These are phyloP conservation scores for Carterocephalus palaemon DNA, from an alignment of 2,888 invertebrate genomes.

Conservation along the genomic window DNA sequence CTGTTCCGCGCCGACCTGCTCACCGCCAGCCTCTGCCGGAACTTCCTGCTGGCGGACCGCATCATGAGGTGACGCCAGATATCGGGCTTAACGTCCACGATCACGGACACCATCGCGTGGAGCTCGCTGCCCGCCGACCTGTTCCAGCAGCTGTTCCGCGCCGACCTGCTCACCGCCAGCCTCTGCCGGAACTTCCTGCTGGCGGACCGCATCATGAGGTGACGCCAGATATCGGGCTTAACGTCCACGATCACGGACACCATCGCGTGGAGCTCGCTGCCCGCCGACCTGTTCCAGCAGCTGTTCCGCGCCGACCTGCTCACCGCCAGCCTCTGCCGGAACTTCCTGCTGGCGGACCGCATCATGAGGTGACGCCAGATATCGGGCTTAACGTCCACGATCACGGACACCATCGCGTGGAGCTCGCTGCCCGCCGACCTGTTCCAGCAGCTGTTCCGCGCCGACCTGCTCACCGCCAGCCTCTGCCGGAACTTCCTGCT, in stretches of 20 bases:
- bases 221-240: no score
- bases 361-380: conserved; percentile 83
- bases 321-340: conserved; percentile 98
- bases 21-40: conserved; percentile 98
- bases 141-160: conserved; percentile 97
- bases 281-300: conserved; percentile 96
- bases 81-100: no score
- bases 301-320: conserved; percentile 97
- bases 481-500: conserved; percentile 97
- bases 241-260: conserved; percentile 99
- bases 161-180: conserved; percentile 98
- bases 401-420: conserved; percentile 99
- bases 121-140: conserved; percentile 95
- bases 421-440: conserved; percentile 95
- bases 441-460: conserved; percentile 97
- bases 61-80: conserved; percentile 83
- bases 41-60: conserved; percentile 97
- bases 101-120: conserved; percentile 99
- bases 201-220: conserved; percentile 95
- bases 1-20: conserved; percentile 97
- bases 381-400: no score
- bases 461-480: conserved; percentile 98
- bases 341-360: conserved; percentile 97
- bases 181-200: conserved; percentile 97
- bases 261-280: conserved; percentile 98